phyloP scores from a whole-genome alignment of 1,140 invertebrate genomes.

The Aphelenchoides besseyi region DNA sequence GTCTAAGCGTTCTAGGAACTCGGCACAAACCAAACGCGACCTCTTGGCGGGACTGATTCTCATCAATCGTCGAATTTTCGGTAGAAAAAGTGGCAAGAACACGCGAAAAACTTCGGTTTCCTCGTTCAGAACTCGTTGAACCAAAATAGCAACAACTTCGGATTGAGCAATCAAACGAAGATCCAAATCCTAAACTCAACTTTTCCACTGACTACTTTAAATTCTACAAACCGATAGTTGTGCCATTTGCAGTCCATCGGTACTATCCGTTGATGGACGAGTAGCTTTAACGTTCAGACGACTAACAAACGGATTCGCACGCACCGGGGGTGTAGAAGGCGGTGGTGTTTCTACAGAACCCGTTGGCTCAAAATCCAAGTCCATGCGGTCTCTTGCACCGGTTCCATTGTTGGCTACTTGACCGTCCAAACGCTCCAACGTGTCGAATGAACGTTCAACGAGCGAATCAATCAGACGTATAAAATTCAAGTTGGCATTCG shows the following conservation, averaged over 20 bases:
- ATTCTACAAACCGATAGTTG: neutral
- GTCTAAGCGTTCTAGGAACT: conserved; percentile 17
- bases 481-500: neutral
- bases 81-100: conserved; percentile 17
- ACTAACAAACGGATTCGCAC: conserved; percentile 15
- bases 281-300: neutral
- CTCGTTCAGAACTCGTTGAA: conserved; percentile 9
- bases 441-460: neutral
- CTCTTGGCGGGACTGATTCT: conserved; percentile 15
- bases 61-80: conserved; percentile 13
- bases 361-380: conserved; percentile 13
- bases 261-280: neutral
- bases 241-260: conserved; percentile 10
- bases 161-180: conserved; percentile 17
- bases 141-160: conserved; percentile 15
- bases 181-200: conserved; percentile 13
- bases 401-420: neutral
- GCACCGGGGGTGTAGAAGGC: neutral
- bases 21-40: conserved; percentile 7
- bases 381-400: neutral
- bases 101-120: neutral
- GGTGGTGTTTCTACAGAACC: neutral
- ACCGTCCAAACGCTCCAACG: conserved; percentile 8
- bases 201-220: too few species aligned
- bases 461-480: conserved; percentile 12